Base-by-base conservation (phyloP, 2,797 vertebrate species). In the Pampus argenteus region DNA sequence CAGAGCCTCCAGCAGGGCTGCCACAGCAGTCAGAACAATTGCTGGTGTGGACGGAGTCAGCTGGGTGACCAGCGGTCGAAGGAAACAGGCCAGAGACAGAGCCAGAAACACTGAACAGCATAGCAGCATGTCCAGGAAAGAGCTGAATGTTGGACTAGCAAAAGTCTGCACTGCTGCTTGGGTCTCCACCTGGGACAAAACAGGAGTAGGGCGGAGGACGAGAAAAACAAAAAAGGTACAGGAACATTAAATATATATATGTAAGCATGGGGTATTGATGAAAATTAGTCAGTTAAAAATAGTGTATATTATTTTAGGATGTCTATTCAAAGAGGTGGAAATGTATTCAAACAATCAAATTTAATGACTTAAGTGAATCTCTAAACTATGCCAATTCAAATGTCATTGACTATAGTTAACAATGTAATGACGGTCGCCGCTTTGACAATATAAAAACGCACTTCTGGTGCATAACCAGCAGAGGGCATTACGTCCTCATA, bases 121-220 rank as follows among this genome's bases (percentile, higher is more conserved):
- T 78, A 99, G 93, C 73, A 97, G 84, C 91, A 98, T 96, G 4
- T 99, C 98, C 88, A 99, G 93, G 55, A 99, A 95, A 0, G 96
- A 98, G 79, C 98, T 99, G 92, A 98, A 99, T 44, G 95, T 97
- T 6, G 97, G 96, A 4, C 97, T 99, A 85, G 98, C 97, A 40
- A 99, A 98, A 0, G 96, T 99, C 92, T 97, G 96, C 81, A 97
- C 95, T 0, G 94, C 92, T 55, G 95, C 94, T 18, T 87, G 88
- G 48, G 72, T 90, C 68, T 92, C 90, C 65, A 95, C 92, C 95
- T 95, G 81, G 23, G 25, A 60, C 3, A 3, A 10, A 26, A 40
- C 3, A 31, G 3, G 28, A n/a, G 44, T 29, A 14, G 26, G 45
- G 14, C 0, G 1, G 18, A 23, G 25, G 3, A 36, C 17, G 11